These are phyloP conservation scores for Gobio occitaniae DNA, from an alignment of 2,797 vertebrate genomes.

Conservation along the genomic window DNA sequence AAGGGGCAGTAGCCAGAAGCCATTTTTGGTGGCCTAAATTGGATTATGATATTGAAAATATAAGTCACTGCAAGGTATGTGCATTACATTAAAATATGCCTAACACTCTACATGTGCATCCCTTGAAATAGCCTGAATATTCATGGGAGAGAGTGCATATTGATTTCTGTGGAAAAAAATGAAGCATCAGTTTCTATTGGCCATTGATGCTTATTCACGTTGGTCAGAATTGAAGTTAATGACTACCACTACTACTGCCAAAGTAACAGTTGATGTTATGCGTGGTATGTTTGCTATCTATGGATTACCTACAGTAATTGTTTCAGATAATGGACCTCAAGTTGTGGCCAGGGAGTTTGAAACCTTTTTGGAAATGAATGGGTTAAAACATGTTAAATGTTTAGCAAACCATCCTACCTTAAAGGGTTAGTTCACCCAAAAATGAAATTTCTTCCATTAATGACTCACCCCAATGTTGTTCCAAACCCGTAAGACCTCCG, in stretches of 20 bases:
- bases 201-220: conserved; percentile 12
- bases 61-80: conserved; percentile 3
- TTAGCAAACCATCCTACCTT: too few species aligned
- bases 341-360: background rate
- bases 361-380: background rate
- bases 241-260: too few species aligned
- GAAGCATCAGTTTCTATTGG: background rate
- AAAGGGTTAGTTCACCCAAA: too few species aligned
- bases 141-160: conserved; percentile 17
- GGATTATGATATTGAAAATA: background rate
- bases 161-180: conserved; percentile 19
- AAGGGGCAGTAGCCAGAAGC: too few species aligned
- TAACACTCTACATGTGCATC: conserved; percentile 7
- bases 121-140: background rate
- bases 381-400: background rate
- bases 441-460: too few species aligned
- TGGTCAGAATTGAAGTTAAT: conserved; percentile 24
- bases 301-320: background rate
- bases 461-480: too few species aligned
- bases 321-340: background rate
- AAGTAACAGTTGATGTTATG: too few species aligned
- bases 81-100: background rate
- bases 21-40: conserved; percentile 16
- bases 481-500: too few species aligned
- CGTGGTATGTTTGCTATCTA: background rate